These are phyloP conservation scores for Geophilus truncorum DNA, from an alignment of 2,888 invertebrate species.

Conservation along the genomic window DNA sequence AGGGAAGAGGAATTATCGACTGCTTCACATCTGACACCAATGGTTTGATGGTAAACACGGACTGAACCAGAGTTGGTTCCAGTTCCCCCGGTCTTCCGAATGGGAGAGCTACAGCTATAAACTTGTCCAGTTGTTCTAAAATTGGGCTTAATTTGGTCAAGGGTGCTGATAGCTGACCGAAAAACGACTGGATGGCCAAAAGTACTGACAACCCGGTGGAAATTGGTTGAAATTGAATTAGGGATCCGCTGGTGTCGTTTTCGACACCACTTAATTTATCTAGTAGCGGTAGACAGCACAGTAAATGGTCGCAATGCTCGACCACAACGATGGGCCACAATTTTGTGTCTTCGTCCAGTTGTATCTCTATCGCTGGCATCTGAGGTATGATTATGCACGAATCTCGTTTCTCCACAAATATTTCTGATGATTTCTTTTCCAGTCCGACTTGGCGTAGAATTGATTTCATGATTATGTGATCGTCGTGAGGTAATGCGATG, in stretches of 20 bases:
- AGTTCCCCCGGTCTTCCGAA: neutral
- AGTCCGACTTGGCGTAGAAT: neutral
- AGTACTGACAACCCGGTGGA: neutral
- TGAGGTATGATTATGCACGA: neutral
- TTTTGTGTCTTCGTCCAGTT: neutral
- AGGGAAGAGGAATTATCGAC: neutral
- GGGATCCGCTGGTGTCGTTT: neutral
- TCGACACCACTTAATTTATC: neutral
- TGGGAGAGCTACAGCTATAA: neutral
- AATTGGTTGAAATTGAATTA: neutral
- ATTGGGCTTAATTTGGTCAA: neutral
- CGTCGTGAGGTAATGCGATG: neutral
- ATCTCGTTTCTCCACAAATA: neutral
- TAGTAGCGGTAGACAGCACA: neutral
- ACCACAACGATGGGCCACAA: constrained; percentile 23
- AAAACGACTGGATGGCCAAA: neutral
- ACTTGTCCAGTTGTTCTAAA: neutral
- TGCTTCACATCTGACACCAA: neutral
- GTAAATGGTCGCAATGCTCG: neutral
- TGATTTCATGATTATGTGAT: neutral
- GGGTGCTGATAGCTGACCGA: neutral
- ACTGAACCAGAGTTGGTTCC: neutral
- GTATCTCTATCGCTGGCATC: neutral
- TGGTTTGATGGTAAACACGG: neutral
- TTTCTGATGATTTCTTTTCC: neutral